Percentiles rank a stretch among this genome's conserved stretches.
These are phyloP conservation scores for Psittacula derbiana DNA, from an alignment of 2,797 vertebrate species.

Conservation along the genomic window DNA sequence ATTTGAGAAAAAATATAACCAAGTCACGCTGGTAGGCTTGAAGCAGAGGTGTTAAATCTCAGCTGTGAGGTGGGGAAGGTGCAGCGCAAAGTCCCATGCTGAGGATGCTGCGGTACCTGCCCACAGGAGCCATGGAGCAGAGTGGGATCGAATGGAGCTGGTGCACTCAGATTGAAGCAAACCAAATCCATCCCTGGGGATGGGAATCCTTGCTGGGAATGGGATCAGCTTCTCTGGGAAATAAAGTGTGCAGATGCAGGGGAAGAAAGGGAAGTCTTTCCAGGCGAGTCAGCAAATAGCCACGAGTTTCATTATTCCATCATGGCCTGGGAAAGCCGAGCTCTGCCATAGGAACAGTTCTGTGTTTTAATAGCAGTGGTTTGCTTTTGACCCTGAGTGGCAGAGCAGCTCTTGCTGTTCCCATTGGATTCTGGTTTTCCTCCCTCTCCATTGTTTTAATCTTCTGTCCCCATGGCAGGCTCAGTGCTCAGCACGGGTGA, in stretches of 20 bases:
- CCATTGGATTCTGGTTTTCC: not conserved
- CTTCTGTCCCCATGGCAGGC: not conserved
- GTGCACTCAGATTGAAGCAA: not conserved
- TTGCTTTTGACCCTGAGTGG: not conserved
- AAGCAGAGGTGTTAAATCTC: not conserved
- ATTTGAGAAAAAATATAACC: not conserved
- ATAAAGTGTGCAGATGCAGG: not conserved
- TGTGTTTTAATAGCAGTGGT: not conserved
- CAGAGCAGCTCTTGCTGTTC: not conserved
- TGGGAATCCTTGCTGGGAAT: not conserved
- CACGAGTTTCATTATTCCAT: not conserved
- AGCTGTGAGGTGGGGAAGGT: not conserved
- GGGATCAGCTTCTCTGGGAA: not conserved
- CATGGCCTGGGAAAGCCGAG: not conserved
- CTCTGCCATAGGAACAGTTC: not conserved
- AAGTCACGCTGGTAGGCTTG: not conserved
- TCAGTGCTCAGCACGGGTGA: not conserved
- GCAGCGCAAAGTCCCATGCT: not conserved
- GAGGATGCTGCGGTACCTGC: not conserved
- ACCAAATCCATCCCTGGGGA: not conserved
- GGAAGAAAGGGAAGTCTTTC: not conserved
- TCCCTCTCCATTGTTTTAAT: not conserved
- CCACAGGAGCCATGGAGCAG: accelerated
- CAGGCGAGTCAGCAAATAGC: not conserved
- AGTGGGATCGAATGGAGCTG: not conserved